phyloP scores from a whole-genome alignment of 2,888 invertebrate species.

The Bombylius major region DNA sequence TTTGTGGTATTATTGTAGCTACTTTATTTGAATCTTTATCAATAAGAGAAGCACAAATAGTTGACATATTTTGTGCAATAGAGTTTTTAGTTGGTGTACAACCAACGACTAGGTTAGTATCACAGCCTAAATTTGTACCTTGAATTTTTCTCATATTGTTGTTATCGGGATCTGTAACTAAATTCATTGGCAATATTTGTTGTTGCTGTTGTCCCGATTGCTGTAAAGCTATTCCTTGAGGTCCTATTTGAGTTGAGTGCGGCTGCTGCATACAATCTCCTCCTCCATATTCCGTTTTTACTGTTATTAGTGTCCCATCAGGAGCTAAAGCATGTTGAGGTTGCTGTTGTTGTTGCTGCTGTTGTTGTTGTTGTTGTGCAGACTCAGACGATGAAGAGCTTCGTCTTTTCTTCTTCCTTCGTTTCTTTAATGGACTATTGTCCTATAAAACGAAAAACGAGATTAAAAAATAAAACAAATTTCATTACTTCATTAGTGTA shows the following conservation, averaged over 20 bases:
- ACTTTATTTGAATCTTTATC: not conserved
- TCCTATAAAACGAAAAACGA: constrained; percentile 20
- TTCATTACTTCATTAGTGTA: not conserved
- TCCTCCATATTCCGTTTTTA: constrained; percentile 6
- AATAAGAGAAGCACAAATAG: constrained; percentile 5
- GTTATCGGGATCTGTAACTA: constrained; percentile 23
- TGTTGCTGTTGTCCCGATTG: constrained; percentile 17
- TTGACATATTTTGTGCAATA: constrained; percentile 10
- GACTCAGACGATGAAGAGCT: constrained; percentile 35
- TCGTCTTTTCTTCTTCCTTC: constrained; percentile 35
- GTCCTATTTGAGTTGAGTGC: constrained; percentile 1
- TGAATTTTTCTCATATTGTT: constrained; percentile 14
- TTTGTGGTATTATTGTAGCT: constrained; percentile 22
- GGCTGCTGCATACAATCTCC: constrained; percentile 6
- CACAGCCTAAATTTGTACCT: constrained; percentile 17
- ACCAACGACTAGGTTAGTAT: constrained; percentile 16
- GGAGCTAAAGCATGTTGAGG: constrained; percentile 2
- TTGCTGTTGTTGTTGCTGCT: not conserved
- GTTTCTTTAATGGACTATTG: constrained; percentile 32
- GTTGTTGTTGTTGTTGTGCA: constrained; percentile 10
- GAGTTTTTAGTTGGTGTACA: constrained; percentile 10
- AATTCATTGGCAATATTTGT: constrained; percentile 33
- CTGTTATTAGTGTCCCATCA: constrained; percentile 7
- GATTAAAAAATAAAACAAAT: not conserved
- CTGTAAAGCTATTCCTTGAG: constrained; percentile 6